Evolutionary conservation across 2,888 invertebrate species (phyloP).

Genomic region (Lagria hirta): DNA sequence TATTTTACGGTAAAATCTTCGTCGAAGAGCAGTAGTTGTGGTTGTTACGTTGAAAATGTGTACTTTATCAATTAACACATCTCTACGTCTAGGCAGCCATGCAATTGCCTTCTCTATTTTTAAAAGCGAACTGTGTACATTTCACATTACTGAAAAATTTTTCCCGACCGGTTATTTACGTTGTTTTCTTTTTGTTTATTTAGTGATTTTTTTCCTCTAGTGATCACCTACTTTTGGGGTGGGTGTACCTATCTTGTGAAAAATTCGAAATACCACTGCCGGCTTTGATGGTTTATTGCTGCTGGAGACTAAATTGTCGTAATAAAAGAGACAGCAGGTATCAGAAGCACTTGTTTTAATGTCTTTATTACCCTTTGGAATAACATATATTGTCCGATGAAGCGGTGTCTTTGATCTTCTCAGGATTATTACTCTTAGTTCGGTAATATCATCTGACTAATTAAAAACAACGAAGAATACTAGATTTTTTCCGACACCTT

Average conservation of each 20-base stretch:
- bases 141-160: slow-evolving; percentile 51
- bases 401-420: slow-evolving; percentile 30
- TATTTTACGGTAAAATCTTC: slow-evolving; percentile 33
- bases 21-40: slow-evolving; percentile 37
- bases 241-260: slow-evolving; percentile 36
- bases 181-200: slow-evolving; percentile 42
- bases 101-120: slow-evolving; percentile 45
- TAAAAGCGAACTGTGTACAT: slow-evolving; percentile 47
- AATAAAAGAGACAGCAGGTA: slow-evolving; percentile 38
- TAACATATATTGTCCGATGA: slow-evolving; percentile 14
- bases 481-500: too few species aligned
- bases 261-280: slow-evolving; percentile 8
- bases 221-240: neutral
- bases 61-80: slow-evolving; percentile 48
- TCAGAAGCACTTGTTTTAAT: slow-evolving; percentile 53
- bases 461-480: too few species aligned
- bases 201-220: slow-evolving; percentile 38
- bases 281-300: slow-evolving; percentile 42
- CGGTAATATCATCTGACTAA: slow-evolving; percentile 14
- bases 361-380: slow-evolving; percentile 47
- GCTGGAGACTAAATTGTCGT: slow-evolving; percentile 45
- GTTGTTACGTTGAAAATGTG: slow-evolving; percentile 47
- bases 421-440: slow-evolving; percentile 23
- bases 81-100: slow-evolving; percentile 46
- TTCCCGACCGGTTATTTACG: slow-evolving; percentile 51